These are phyloP conservation scores for Centropristis striata DNA, from an alignment of 2,113 vertebrate genomes.

Conservation along the genomic window DNA sequence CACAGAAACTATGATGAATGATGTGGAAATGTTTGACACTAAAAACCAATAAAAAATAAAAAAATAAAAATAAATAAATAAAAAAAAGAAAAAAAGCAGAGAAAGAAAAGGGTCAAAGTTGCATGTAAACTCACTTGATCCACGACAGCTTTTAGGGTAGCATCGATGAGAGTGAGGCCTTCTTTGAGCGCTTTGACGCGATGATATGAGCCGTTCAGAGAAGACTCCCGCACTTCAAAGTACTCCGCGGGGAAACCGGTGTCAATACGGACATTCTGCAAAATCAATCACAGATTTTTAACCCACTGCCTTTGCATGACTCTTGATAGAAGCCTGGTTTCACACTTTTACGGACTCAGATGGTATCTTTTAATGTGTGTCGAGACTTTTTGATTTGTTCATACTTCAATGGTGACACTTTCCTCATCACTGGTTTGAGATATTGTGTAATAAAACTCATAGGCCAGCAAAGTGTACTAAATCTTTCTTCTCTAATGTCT, in stretches of 20 bases:
- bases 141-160: conserved; percentile 88
- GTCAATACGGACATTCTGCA: conserved; percentile 91
- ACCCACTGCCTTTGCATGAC: neutral
- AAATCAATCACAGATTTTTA: conserved; percentile 1
- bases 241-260: conserved; percentile 86
- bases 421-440: conserved; percentile 2
- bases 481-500: conserved; percentile 1
- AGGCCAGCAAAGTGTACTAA: neutral
- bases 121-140: conserved; percentile 87
- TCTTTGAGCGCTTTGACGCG: conserved; percentile 85
- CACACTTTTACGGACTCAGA: neutral
- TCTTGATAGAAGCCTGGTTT: conserved; percentile 1
- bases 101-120: conserved; percentile 4
- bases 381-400: neutral
- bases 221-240: conserved; percentile 90
- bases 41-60: no score
- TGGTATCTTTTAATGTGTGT: neutral
- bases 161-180: conserved; percentile 89
- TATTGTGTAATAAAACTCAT: conserved; percentile 5
- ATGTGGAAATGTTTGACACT: no score
- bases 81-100: no score
- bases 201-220: conserved; percentile 93
- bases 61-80: no score
- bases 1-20: no score
- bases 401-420: neutral